Base-by-base conservation (phyloP, 2,888 invertebrate genomes). In the Diadegma fenestrale region DNA sequence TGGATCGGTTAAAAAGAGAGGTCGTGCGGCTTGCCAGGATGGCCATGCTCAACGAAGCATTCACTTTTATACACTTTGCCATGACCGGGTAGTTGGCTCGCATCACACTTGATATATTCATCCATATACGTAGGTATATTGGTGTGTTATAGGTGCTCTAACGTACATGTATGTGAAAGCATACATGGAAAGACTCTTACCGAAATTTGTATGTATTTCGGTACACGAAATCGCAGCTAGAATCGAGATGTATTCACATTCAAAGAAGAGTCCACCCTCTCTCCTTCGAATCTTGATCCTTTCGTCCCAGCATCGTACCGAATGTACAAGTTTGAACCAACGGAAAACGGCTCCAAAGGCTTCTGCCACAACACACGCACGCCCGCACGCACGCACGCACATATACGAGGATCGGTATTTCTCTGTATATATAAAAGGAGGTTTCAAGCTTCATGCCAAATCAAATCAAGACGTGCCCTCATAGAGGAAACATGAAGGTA, bases 401-500 rank as follows among this genome's bases (percentile, higher is more conserved):
- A 48, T 71, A 26, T 10, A 17, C 66, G 22, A 58, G 26, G 37
- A 54, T 6, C 41, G 19, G 33, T 33, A 71, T 58, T 58, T 73
- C 30, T 72, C 22, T 80, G 80, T 73, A 80, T 73, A 80, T 88
- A 88, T 88, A 88, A 87, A 89, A 90, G 89, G 86, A 86, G 87
- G 85, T 84, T 87, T 88, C 84, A 86, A 87, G 80, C 88, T 89
- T 84, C 66, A 58, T 84, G 82, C 88, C 86, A 90, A 90, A 91
- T 90, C 91, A 91, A 89, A 91, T 84, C 87, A 84, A 89, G 89
- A 89, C 87, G 89, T 90, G 88, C 88, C 87, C 88, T 88, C 88
- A 88, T 45, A 87, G 88, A 84, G 89, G 86, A 89, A 91, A 88
- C 89, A 91, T 91, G 91, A 90, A 91, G 91, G 91, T 91, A 89